These are phyloP conservation scores for Furcifer pardalis DNA, from an alignment of 2,797 vertebrate species.

Conservation along the genomic window DNA sequence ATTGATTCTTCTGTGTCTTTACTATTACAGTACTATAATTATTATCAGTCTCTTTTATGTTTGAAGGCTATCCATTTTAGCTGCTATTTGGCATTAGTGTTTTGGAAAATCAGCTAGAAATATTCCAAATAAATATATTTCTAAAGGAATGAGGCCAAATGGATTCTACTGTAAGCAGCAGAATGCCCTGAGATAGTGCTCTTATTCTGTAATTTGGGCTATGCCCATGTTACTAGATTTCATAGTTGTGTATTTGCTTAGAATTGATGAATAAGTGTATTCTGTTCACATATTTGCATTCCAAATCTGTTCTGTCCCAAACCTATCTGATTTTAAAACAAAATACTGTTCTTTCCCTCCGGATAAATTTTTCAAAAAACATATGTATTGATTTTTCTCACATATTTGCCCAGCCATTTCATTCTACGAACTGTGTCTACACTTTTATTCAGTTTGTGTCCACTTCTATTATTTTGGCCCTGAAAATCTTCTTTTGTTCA, in stretches of 20 bases:
- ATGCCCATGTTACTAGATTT: neutral
- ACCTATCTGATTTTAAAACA: neutral
- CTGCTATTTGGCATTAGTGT: no score
- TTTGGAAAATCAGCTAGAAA: no score
- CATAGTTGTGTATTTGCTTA: neutral
- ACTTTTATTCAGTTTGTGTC: neutral
- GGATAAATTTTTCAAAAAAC: neutral
- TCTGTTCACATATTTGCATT: neutral
- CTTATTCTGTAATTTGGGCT: neutral
- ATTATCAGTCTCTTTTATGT: no score
- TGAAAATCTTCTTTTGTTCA: constrained; percentile 48
- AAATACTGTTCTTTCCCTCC: neutral
- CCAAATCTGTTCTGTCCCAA: neutral
- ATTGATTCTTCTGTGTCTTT: no score
- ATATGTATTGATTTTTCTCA: constrained; percentile 1
- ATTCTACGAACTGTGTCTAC: neutral
- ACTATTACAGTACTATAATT: no score
- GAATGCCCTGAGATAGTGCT: neutral
- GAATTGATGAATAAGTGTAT: neutral
- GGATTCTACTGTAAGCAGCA: neutral
- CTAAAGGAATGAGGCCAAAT: neutral
- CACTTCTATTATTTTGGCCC: constrained; percentile 52
- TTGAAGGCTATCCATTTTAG: no score
- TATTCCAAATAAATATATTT: neutral
- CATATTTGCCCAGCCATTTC: neutral